Conservation (phyloP, 1,140 invertebrate species). For the Brachionus asplanchnoidis region DNA sequence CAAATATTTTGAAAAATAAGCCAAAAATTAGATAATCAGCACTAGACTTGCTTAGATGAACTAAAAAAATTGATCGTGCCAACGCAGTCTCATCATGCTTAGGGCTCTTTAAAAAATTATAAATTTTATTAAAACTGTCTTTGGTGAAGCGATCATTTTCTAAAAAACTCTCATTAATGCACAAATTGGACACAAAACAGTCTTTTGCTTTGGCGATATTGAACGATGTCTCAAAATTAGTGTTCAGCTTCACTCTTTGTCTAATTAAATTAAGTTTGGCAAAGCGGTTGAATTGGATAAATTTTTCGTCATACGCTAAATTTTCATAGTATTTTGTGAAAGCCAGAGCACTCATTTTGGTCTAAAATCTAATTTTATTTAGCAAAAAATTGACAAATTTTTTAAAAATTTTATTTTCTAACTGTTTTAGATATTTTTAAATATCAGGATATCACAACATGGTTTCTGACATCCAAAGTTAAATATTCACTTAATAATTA, state of each 20-base stretch:
- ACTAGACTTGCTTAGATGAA: constrained; percentile 3
- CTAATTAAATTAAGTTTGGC: neutral
- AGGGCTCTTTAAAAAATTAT: neutral
- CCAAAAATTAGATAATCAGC: neutral
- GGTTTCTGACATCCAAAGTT: neutral
- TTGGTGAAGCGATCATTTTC: neutral
- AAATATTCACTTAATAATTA: neutral
- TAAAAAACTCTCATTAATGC: neutral
- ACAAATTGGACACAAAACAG: neutral
- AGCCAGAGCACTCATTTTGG: neutral
- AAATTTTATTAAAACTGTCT: neutral
- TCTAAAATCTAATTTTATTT: neutral
- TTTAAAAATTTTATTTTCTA: neutral
- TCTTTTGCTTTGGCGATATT: neutral
- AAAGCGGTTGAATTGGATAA: neutral
- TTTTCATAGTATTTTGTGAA: constrained; percentile 8
- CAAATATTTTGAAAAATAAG: constrained; percentile 23
- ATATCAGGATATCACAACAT: neutral
- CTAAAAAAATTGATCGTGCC: neutral
- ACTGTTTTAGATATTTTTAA: neutral
- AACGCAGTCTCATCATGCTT: neutral
- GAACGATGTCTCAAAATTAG: neutral
- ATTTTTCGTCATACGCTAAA: constrained; percentile 3
- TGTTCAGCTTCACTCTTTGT: neutral
- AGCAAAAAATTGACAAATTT: neutral